Percentiles rank a stretch among this genome's conserved stretches.
These are phyloP conservation scores for Chlorospingus flavigularis DNA, from an alignment of 2,797 vertebrate genomes.

Conservation along the genomic window DNA sequence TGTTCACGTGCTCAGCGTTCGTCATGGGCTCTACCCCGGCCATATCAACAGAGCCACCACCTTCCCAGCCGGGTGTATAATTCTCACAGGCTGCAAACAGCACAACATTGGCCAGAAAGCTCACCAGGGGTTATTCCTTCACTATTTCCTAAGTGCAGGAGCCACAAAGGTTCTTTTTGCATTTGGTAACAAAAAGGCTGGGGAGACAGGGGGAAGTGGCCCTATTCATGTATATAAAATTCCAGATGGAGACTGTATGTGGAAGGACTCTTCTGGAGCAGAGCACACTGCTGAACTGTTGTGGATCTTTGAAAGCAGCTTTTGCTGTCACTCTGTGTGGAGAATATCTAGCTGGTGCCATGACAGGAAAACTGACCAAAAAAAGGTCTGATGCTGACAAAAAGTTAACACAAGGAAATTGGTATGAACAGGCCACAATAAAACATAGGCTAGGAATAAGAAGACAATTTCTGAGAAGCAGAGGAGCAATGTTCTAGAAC, in stretches of 20 bases:
- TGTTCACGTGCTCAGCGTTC: not conserved
- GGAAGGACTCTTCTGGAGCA: not conserved
- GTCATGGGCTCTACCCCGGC: rapidly evolving
- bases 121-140: not conserved
- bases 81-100: not conserved
- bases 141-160: not conserved
- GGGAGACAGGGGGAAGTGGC: not conserved
- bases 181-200: not conserved
- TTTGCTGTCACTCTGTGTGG: not conserved
- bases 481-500: not conserved
- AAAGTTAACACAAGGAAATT: not conserved
- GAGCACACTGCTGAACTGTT: not conserved
- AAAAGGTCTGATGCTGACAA: not conserved
- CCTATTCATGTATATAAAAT: not conserved
- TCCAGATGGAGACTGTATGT: not conserved
- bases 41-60: not conserved
- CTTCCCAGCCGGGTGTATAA: not conserved
- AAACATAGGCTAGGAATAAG: not conserved
- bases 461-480: not conserved
- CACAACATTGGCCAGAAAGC: not conserved
- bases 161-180: not conserved
- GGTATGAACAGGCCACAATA: not conserved
- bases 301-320: not conserved
- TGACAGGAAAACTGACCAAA: not conserved
- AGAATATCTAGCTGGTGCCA: not conserved